Evolutionary conservation across 2,888 invertebrate genomes (phyloP).

Genomic region (Cantharis rufa): DNA sequence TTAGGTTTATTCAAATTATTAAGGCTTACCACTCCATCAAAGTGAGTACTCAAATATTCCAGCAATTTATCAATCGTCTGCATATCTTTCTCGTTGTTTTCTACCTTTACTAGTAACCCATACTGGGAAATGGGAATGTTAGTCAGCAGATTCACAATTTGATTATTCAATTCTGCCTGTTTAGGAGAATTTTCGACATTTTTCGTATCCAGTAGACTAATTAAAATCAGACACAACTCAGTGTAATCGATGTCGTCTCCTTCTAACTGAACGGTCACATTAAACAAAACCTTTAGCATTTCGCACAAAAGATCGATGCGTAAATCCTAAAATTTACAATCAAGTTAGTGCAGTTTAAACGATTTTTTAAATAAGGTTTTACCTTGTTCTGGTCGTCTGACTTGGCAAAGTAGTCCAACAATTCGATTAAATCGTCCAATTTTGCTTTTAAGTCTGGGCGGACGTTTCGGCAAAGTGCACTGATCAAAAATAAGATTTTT

Average conservation of each 20-base stretch:
- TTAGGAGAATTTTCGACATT: slow-evolving; percentile 61
- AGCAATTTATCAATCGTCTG: slow-evolving; percentile 40
- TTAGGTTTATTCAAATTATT: background rate
- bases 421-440: slow-evolving; percentile 71
- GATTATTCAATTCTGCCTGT: slow-evolving; percentile 71
- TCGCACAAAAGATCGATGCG: slow-evolving; percentile 71
- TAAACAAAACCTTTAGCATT: slow-evolving; percentile 78
- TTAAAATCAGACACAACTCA: slow-evolving; percentile 72
- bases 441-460: slow-evolving; percentile 68
- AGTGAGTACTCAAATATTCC: background rate
- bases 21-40: background rate
- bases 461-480: slow-evolving; percentile 77
- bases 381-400: slow-evolving; percentile 34
- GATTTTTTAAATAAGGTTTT: background rate
- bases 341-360: background rate
- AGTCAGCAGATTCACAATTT: slow-evolving; percentile 83
- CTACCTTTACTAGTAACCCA: slow-evolving; percentile 45
- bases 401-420: slow-evolving; percentile 66
- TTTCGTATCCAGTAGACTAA: slow-evolving; percentile 68
- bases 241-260: slow-evolving; percentile 74
- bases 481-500: slow-evolving; percentile 85
- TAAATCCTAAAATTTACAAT: slow-evolving; percentile 56
- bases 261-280: slow-evolving; percentile 68
- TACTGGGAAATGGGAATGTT: slow-evolving; percentile 66
- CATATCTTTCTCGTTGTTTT: background rate